phyloP scores from a whole-genome alignment of 2,888 invertebrate genomes.

The Laothoe populi region DNA sequence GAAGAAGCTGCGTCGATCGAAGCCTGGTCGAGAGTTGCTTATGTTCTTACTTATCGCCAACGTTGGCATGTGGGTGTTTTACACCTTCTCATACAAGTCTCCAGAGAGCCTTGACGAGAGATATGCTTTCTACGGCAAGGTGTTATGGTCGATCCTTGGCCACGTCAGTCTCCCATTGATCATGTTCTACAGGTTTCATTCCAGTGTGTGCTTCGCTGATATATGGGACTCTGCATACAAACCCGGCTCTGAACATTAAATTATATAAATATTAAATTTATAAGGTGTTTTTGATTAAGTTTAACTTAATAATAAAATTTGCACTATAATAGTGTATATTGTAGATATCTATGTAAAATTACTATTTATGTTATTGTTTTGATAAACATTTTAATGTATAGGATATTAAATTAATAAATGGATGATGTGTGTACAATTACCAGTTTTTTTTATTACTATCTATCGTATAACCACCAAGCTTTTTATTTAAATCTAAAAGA shows the following conservation, averaged over 20 bases:
- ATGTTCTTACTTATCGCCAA: constrained; percentile 91
- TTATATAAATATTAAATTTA: neutral
- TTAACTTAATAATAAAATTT: constrained; percentile 1
- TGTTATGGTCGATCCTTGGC: constrained; percentile 89
- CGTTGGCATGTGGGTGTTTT: constrained; percentile 90
- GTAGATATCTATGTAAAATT: constrained; percentile 13
- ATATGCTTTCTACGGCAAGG: constrained; percentile 88
- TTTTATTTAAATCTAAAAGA: too few relatives aligned
- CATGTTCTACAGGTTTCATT: constrained; percentile 92
- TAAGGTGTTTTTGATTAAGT: constrained; percentile 12
- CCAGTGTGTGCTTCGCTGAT: constrained; percentile 91
- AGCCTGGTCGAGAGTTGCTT: constrained; percentile 90
- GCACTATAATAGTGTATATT: constrained; percentile 25
- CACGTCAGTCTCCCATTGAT: constrained; percentile 90
- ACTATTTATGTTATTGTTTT: neutral
- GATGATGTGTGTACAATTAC: too few relatives aligned
- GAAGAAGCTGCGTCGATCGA: constrained; percentile 85
- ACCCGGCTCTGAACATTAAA: constrained; percentile 77
- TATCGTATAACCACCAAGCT: too few relatives aligned
- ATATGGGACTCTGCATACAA: constrained; percentile 92
- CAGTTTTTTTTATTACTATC: too few relatives aligned
- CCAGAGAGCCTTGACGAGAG: constrained; percentile 81
- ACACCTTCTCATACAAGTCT: constrained; percentile 87
- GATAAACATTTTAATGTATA: neutral
- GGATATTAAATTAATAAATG: neutral